Percentiles rank a stretch among this genome's conserved stretches.
Conservation (phyloP, 2,797 vertebrate genomes). For the Danio kyathit region DNA sequence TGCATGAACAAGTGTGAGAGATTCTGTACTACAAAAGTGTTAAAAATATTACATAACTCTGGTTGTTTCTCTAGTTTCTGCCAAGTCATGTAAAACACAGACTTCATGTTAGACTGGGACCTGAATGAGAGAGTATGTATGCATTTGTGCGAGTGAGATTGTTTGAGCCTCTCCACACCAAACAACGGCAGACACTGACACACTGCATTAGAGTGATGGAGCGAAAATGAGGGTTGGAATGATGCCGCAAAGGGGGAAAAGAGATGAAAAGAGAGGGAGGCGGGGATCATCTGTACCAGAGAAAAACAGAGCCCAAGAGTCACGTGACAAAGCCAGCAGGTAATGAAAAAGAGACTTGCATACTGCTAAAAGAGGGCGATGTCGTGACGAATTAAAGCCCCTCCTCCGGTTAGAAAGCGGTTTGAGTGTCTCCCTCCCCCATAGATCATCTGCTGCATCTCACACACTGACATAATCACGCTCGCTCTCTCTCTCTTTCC, state of each 20-base stretch:
- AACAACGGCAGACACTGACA: slow-evolving; percentile 69
- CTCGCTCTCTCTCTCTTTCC: slow-evolving; percentile 26
- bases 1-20: neutral
- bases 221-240: slow-evolving; percentile 47
- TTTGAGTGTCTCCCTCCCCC: slow-evolving; percentile 30
- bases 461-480: slow-evolving; percentile 8
- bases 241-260: slow-evolving; percentile 47
- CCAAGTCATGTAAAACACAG: neutral
- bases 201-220: slow-evolving; percentile 67
- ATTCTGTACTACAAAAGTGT: neutral
- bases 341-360: slow-evolving; percentile 19
- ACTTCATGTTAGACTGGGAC: neutral
- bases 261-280: slow-evolving; percentile 54
- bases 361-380: slow-evolving; percentile 8
- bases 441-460: slow-evolving; percentile 40
- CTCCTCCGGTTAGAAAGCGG: neutral
- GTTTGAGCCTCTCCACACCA: slow-evolving; percentile 65
- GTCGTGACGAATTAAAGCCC: slow-evolving; percentile 18
- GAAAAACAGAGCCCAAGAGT: slow-evolving; percentile 36
- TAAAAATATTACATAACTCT: neutral
- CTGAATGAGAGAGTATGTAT: neutral
- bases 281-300: slow-evolving; percentile 61
- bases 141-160: slow-evolving; percentile 49
- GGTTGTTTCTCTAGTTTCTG: neutral
- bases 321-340: slow-evolving; percentile 62